A percentile compares a stretch with the other conserved stretches of the same genome.
Conservation (phyloP, 2,888 invertebrate genomes). For the Cosmia trapezina region DNA sequence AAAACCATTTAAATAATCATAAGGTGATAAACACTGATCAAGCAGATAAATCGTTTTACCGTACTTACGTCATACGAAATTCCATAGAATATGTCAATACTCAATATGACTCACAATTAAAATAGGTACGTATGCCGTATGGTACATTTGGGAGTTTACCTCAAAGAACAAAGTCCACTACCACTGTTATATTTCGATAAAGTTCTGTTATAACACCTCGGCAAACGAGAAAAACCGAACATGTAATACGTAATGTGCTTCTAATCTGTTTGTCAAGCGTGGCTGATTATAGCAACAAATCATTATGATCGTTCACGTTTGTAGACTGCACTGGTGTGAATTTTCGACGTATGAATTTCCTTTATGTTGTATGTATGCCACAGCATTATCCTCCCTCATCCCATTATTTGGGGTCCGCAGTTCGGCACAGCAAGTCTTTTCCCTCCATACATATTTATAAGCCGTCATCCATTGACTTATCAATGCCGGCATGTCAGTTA, state of each 20-base stretch:
- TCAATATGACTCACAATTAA: background rate
- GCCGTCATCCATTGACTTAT: too few species aligned
- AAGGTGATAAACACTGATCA: background rate
- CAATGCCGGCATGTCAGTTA: too few species aligned
- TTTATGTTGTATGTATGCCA: background rate
- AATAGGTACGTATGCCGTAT: background rate
- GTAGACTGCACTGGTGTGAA: background rate
- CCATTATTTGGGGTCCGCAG: background rate
- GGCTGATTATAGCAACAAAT: constrained; percentile 1
- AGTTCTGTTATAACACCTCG: constrained; percentile 2
- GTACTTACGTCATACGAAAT: constrained; percentile 7
- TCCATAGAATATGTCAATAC: background rate
- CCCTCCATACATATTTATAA: background rate
- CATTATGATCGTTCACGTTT: constrained; percentile 5
- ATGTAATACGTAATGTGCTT: background rate
- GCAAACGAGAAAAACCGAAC: constrained; percentile 7
- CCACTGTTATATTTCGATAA: background rate
- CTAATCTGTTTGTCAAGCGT: constrained; percentile 24
- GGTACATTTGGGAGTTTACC: constrained; percentile 10
- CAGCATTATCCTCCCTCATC: background rate
- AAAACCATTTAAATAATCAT: background rate
- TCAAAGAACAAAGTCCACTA: background rate
- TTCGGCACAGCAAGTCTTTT: background rate
- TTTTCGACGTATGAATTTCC: constrained; percentile 2
- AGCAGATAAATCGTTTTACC: background rate